Evolutionary conservation across 2,113 vertebrate genomes (phyloP), one percentile per base, ranked within the genome.

Genomic region (Engraulis encrasicolus): DNA sequence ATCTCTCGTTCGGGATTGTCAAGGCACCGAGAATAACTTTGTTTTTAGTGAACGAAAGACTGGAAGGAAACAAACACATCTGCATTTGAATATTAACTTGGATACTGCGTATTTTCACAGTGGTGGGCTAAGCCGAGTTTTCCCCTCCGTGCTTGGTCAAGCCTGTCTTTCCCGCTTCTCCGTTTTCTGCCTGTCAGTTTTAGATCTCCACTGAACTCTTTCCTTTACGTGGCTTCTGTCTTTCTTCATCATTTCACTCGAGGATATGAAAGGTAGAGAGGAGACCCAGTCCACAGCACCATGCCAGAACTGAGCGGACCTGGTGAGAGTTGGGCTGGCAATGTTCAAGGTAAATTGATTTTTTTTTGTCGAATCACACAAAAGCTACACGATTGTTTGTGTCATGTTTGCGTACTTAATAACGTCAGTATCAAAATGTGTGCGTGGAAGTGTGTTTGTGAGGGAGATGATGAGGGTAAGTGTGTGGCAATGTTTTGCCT

Each of bases 191-290:
- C 14, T 36, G 61, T 79, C 0, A 58, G 82, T 84, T 48, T 81
- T 50, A 61, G 79, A 85, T 84, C 86, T 87, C 48, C 23, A 78
- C 38, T 85, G 86, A 87, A 82, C 81, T 84, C 78, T 85, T n/a
- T n/a, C 17, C 82, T 79, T 88, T 50, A 87, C 49, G 87, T 84
- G 90, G 87, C 92, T 93, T 94, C 89, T 90, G 88, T 91, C 90
- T 88, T 89, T 89, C 87, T 87, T 90, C 86, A 88, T 91, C 92
- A 90, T 90, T 93, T 87, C 91, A 94, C 91, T 94, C 86, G 94
- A 94, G 94, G 95, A 92, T 95, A 96, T 96, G 95, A 96, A 93
- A 94, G 95, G 94, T 93, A 93, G 94, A 94, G 90, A 91, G 66
- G 90, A 87, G 89, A 86, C 85, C 90, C 93, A 94, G 94, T 91